Evolutionary conservation across 2,888 invertebrate genomes (phyloP).

Genomic region (Orchesellides sinensis): DNA sequence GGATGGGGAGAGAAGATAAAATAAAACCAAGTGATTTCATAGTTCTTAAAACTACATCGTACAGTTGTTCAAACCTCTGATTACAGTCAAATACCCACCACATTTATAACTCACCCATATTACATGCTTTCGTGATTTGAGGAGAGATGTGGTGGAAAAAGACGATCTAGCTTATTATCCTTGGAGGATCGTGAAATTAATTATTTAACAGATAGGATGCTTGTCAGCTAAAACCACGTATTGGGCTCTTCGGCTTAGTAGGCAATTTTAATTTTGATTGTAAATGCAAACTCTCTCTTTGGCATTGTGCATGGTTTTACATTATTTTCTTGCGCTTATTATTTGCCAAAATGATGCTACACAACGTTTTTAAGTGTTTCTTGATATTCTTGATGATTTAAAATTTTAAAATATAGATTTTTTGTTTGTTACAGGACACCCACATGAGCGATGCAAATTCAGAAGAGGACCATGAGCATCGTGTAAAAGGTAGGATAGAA

Average conservation of each 20-base stretch:
- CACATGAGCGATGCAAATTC: conserved; percentile 67
- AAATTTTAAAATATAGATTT: neutral
- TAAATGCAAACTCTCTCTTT: no score
- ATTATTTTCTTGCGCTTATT: neutral
- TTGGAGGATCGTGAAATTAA: conserved; percentile 58
- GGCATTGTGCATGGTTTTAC: neutral
- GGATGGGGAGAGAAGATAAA: conserved; percentile 6
- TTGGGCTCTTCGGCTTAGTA: neutral
- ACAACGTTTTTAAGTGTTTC: no score
- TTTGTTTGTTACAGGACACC: conserved; percentile 62
- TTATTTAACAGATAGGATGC: conserved; percentile 62
- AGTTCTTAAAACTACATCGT: no score
- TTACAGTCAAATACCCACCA: no score
- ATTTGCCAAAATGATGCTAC: neutral
- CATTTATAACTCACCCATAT: no score
- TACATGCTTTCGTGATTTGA: neutral
- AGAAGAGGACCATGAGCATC: conserved; percentile 64
- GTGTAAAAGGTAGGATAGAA: conserved; percentile 52
- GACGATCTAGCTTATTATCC: conserved; percentile 58
- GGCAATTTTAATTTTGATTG: no score
- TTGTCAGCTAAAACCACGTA: conserved; percentile 53
- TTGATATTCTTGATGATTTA: no score
- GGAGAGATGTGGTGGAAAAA: conserved; percentile 26
- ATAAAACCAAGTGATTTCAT: conserved; percentile 4
- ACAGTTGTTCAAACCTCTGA: no score